A percentile compares a stretch with the other conserved stretches of the same genome.
Evolutionary conservation across 30 jellyfish, hydroid and myxozoan genomes (phyloP).

Genomic region (Aurelia coerulea): DNA sequence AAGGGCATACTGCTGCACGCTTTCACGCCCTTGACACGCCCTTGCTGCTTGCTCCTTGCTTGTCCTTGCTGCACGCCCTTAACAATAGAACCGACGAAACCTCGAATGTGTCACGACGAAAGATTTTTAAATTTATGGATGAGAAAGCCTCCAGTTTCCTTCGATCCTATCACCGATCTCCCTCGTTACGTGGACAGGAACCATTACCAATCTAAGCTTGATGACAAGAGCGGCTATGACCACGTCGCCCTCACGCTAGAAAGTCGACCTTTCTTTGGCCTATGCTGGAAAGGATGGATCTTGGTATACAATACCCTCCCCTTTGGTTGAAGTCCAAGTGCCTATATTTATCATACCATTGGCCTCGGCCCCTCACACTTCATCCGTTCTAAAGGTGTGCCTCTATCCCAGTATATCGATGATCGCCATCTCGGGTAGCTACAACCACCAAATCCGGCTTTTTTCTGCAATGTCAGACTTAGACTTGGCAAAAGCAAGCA

Average conservation of each 20-base stretch:
- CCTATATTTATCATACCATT: too few species aligned
- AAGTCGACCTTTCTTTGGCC: too few species aligned
- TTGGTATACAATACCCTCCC: too few species aligned
- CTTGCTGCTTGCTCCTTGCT: too few species aligned
- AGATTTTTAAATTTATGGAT: neutral
- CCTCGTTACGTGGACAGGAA: constrained; percentile 1
- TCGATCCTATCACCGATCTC: constrained; percentile 11
- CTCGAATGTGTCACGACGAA: constrained; percentile 30
- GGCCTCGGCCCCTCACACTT: constrained; percentile 6
- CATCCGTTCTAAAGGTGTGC: constrained; percentile 2
- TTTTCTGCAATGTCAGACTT: too few species aligned
- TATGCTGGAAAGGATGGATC: too few species aligned
- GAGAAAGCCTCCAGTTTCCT: neutral
- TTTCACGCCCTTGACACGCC: too few species aligned
- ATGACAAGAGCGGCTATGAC: neutral
- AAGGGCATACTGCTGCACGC: too few species aligned
- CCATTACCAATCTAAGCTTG: neutral
- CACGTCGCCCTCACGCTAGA: neutral
- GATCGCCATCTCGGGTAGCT: constrained; percentile 7
- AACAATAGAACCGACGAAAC: constrained; percentile 18
- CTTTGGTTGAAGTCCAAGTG: too few species aligned
- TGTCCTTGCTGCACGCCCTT: neutral
- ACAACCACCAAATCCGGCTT: neutral
- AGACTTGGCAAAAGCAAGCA: too few species aligned
- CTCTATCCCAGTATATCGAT: neutral